A percentile compares a stretch with the other conserved stretches of the same genome.
Evolutionary conservation across 2,797 vertebrate genomes (phyloP).

Genomic region (Trichosurus vulpecula): DNA sequence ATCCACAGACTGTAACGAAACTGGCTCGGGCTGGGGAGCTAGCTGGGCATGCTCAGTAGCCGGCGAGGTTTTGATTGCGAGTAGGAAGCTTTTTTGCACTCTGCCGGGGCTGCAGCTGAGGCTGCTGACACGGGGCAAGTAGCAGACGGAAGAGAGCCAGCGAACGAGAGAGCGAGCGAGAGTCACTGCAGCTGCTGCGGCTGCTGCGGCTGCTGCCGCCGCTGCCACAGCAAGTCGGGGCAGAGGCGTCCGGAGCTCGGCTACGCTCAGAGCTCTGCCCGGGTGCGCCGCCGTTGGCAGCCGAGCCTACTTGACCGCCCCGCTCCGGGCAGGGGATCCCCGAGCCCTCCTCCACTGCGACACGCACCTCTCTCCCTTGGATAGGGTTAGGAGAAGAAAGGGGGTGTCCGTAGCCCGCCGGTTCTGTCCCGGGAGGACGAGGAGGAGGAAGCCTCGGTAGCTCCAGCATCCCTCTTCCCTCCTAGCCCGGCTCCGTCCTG

Average conservation of each 20-base stretch:
- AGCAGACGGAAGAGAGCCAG: background rate
- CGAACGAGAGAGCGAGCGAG: constrained; percentile 30
- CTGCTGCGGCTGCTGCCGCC: background rate
- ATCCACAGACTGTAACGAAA: constrained; percentile 57
- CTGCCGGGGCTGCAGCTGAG: background rate
- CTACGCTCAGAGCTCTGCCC: background rate
- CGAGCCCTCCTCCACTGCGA: background rate
- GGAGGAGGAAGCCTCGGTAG: background rate
- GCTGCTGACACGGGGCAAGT: background rate
- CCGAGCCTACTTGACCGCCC: background rate
- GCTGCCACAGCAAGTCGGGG: background rate
- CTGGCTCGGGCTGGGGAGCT: constrained; percentile 43
- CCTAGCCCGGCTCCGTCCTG: constrained; percentile 10
- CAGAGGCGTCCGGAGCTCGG: background rate
- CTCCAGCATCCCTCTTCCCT: background rate
- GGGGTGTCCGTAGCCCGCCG: constrained; percentile 22
- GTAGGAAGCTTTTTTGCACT: constrained; percentile 66
- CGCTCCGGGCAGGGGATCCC: background rate
- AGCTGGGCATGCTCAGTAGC: constrained; percentile 79
- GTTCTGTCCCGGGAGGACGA: constrained; percentile 40
- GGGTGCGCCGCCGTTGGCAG: background rate
- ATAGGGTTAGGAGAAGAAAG: background rate
- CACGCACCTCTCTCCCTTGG: background rate
- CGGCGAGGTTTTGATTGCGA: constrained; percentile 42
- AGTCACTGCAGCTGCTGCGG: constrained; percentile 56